These are phyloP conservation scores for Bubalus kerabau DNA, from an alignment of 2,113 vertebrate genomes.

Conservation along the genomic window DNA sequence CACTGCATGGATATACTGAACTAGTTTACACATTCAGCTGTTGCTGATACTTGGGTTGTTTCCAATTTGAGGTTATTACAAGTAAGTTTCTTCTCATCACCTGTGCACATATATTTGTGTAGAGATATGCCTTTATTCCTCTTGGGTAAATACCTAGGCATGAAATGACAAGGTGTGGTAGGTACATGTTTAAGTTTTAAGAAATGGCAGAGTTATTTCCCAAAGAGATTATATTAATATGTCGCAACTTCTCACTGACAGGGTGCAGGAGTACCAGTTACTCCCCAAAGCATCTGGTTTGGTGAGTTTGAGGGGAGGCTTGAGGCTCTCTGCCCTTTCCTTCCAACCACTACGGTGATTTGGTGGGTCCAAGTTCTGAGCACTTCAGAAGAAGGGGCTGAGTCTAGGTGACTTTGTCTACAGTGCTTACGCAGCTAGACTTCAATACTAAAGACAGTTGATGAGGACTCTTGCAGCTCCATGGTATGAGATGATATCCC, in stretches of 20 bases:
- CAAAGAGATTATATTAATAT: background rate
- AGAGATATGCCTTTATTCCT: background rate
- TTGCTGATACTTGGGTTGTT: background rate
- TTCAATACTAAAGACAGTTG: background rate
- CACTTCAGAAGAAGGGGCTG: background rate
- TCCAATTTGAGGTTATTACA: background rate
- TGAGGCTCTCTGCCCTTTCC: background rate
- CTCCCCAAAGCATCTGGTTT: background rate
- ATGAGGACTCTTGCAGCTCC: background rate
- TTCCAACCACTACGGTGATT: background rate
- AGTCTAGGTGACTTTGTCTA: background rate
- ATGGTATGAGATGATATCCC: background rate
- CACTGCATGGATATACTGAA: background rate
- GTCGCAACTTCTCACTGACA: background rate
- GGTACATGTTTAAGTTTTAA: background rate
- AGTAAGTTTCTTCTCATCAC: background rate
- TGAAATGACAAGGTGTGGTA: background rate
- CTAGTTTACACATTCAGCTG: background rate
- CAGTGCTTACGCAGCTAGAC: background rate
- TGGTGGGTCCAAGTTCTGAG: background rate
- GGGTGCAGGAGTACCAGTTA: background rate
- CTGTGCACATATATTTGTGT: background rate
- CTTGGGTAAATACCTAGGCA: background rate
- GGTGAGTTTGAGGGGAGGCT: background rate
- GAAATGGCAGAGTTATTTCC: background rate